These are phyloP conservation scores for Tortrix viridana DNA, from an alignment of 2,888 invertebrate genomes.

Conservation along the genomic window DNA sequence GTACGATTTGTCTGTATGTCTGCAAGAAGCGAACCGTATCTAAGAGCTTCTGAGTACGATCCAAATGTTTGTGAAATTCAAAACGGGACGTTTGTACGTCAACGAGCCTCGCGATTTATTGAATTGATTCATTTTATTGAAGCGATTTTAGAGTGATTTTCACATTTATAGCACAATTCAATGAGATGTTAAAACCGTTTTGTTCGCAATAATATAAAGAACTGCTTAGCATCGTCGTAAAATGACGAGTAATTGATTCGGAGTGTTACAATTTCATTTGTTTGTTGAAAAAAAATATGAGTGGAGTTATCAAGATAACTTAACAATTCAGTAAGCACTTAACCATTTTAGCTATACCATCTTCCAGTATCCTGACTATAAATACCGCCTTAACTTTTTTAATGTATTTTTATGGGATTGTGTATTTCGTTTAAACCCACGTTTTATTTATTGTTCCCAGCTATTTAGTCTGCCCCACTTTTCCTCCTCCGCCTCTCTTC, in stretches of 20 bases:
- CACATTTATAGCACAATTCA: conserved; percentile 52
- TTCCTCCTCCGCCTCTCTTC: no score
- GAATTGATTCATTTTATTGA: conserved; percentile 68
- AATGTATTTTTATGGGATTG: no score
- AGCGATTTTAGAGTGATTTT: conserved; percentile 61
- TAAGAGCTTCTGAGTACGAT: conserved; percentile 74
- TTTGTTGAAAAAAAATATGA: no score
- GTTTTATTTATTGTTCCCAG: no score
- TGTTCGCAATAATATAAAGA: conserved; percentile 23
- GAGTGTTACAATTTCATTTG: no score
- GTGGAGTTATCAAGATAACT: no score
- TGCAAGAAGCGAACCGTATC: conserved; percentile 65
- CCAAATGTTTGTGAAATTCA: conserved; percentile 77
- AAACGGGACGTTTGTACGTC: conserved; percentile 76
- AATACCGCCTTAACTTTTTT: no score
- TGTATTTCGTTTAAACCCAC: no score
- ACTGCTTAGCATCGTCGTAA: neutral
- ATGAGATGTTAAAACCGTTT: conserved; percentile 34
- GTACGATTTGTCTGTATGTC: conserved; percentile 48
- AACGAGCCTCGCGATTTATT: conserved; percentile 70
- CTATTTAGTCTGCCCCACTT: no score
- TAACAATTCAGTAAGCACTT: no score
- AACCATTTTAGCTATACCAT: no score
- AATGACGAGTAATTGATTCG: neutral
- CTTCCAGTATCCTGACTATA: no score